Base-by-base conservation (phyloP, 2,113 vertebrate genomes). In the Cyprinodon brontotheroides region DNA sequence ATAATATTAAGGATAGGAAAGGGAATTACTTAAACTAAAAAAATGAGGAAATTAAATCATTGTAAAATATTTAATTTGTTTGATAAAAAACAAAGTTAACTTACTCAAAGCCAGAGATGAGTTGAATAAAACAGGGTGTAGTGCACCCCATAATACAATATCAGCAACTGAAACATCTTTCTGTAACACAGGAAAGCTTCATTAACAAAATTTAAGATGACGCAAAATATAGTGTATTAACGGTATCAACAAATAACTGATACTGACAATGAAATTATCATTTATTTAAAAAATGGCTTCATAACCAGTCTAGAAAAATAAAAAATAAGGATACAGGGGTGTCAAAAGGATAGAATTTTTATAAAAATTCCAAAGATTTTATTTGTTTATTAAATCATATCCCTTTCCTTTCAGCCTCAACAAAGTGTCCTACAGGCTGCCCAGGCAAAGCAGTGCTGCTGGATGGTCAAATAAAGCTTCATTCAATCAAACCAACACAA, bases 101-200 rank as follows among this genome's bases (percentile, higher is more conserved):
- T 89, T 80, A 94, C 93, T 89, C 15, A 68, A 38, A n/a, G 67
- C 14, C 47, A 91, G 65, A 66, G 81, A 63, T 1, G 93, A 80
- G 37, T 96, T 94, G 37, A 82, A 93, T 3, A 97, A 86, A 69
- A 97, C 29, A 0, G 96, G 96, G 60, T 93, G 95, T 0, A 98
- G 84, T 0, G 96, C 90, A 2, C 93, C 95, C 96, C 96, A 98
- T 68, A 98, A 89, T 65, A 96, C 96, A 79, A 97, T 81, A 68
- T 98, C 97, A 43, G 95, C 96, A 45, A 96, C 87, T 11, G 96
- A 94, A 61, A 94, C 65, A 0, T 74, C 76, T 38, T 96, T 95
- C 97, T 98, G 83, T 87, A 92, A 94, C 41, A 83, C 37, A 87
- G 45, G 15, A 87, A 29, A 73, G 1, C 17, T 75, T 3, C 60